Conservation (phyloP, 2,113 vertebrate species). For the Tauraco erythrolophus region DNA sequence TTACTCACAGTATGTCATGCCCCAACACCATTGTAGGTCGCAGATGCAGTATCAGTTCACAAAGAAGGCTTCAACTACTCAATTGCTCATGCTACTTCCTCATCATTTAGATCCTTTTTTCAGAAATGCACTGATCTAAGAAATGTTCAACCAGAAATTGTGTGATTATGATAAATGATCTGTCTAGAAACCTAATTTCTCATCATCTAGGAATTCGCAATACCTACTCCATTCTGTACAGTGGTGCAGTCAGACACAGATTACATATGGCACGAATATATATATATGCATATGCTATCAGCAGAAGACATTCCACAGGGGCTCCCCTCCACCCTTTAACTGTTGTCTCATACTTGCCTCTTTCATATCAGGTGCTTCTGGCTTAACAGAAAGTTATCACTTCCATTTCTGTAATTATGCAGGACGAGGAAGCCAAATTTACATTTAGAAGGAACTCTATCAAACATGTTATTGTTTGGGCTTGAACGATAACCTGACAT, state of each 20-base stretch:
- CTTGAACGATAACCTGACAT: neutral
- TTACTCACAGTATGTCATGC: neutral
- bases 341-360: neutral
- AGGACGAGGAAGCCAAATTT: neutral
- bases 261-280: neutral
- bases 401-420: neutral
- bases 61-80: neutral
- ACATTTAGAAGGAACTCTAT: neutral
- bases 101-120: neutral
- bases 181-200: neutral
- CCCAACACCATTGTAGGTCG: neutral
- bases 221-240: neutral
- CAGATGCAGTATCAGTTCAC: neutral
- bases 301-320: neutral
- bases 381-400: neutral
- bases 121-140: neutral
- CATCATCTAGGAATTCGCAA: neutral
- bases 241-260: neutral
- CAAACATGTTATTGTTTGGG: neutral
- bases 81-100: neutral
- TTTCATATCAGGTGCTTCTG: neutral
- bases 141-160: neutral
- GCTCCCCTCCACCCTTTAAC: neutral
- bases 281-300: neutral
- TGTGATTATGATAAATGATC: neutral